These are phyloP conservation scores for Cepaea nemoralis DNA, from an alignment of 1,140 invertebrate genomes.

Conservation along the genomic window DNA sequence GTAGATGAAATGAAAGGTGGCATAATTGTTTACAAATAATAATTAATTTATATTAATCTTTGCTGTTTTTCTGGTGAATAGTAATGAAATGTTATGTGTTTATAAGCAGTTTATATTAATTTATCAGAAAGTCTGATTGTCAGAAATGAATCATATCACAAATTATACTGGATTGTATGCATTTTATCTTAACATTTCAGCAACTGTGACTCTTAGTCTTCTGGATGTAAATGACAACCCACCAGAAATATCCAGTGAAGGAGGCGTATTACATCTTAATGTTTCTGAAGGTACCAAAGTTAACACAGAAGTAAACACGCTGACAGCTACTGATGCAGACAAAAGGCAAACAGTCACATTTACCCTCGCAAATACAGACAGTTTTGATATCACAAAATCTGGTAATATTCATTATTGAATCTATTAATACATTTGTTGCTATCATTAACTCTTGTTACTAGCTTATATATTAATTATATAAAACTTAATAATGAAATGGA, in stretches of 20 bases:
- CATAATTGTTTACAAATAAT: not conserved
- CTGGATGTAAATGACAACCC: slow-evolving; percentile 57
- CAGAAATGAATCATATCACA: not conserved
- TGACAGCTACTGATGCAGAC: slow-evolving; percentile 55
- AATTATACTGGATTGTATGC: not conserved
- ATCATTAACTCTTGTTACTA: too few species aligned
- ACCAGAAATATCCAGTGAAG: slow-evolving; percentile 46
- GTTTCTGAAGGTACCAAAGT: slow-evolving; percentile 45
- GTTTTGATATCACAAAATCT: slow-evolving; percentile 46
- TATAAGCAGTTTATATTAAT: not conserved
- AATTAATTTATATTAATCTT: too few species aligned
- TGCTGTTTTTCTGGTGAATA: too few species aligned
- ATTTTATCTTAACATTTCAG: slow-evolving; percentile 41
- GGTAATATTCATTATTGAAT: slow-evolving; percentile 43
- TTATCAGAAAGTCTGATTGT: not conserved
- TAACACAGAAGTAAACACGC: slow-evolving; percentile 43
- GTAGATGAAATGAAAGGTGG: not conserved
- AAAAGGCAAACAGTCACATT: slow-evolving; percentile 51
- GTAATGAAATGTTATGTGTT: slow-evolving; percentile 17
- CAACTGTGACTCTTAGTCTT: slow-evolving; percentile 49
- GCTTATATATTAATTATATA: too few species aligned
- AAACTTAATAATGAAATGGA: too few species aligned
- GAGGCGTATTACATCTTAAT: slow-evolving; percentile 31
- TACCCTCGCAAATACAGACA: slow-evolving; percentile 28
- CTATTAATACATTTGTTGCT: too few species aligned